Evolutionary conservation across 1,140 invertebrate genomes (phyloP), one percentile per base, ranked within the genome.

Genomic region (Calliphora vicina): DNA sequence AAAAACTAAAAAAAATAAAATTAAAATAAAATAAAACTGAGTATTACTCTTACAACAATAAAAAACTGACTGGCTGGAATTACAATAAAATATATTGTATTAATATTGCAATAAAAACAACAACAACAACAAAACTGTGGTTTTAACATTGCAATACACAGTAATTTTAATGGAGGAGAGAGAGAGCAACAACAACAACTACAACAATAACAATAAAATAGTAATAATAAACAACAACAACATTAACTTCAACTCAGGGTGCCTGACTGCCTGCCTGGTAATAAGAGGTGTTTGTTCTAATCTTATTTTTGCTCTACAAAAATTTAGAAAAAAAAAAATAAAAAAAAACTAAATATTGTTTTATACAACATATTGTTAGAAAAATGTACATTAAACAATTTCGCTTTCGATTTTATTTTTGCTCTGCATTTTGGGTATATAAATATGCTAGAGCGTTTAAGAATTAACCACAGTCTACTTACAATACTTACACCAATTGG

Each of bases 401-500:
- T 78, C 74, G 74, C 74, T 78, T 78, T 78, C 74, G 25, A 78
- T 78, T 43, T 78, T 43, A 76, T 67, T 67, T 67, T 67, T 67
- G 20, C 61, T 67, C 9, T 67, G 61, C 61, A 23, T 23, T 67
- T 35, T 67, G 29, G 45, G 50, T 67, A 81, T 67, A 71, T 81
- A 81, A 81, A 50, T 78, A 78, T 43, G 35, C 35, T 78, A 43
- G 42, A 78, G 35, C 20, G 23, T 43, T 78, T 78, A 43, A 78
- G 74, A 78, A 78, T 78, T 26, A 43, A 78, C 42, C 74, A 78
- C 74, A 78, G 74, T 78, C 74, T 78, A 78, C 35, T 78, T 78
- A 43, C 74, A 78, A 20, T 23, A 45, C 35, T 20, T 43, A 43
- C 20, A 89, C 88, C 88, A 88, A 90, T 90, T 88, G 87, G 84